Evolutionary conservation across 2,888 invertebrate species (phyloP), one percentile per base, ranked within the genome.

Genomic region (Choristoneura rosaceana): DNA sequence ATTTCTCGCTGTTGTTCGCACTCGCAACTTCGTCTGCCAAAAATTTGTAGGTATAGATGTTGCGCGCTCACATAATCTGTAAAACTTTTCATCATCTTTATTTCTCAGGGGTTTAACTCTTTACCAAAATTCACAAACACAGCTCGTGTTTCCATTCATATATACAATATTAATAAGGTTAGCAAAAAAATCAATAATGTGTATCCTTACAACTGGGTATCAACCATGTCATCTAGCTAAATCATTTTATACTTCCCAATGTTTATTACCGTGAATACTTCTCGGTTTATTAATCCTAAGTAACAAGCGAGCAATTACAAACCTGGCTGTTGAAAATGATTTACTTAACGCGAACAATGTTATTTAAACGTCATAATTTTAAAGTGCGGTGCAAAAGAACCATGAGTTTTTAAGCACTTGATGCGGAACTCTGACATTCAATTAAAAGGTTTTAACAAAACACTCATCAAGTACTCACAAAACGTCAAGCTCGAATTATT

Each of bases 241-340:
- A 17, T 52, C 68, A 70, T 74, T 73, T 66, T 58, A 81, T 85
- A 82, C 82, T 85, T 84, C 82, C 79, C 79, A 74, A 82, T 85
- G 84, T 87, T 87, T 76, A 88, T 86, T 81, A 78, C 81, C 86
- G 85, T 88, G 83, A 87, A 88, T 86, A 88, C 84, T 82, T 86
- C 87, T 84, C 83, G 86, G 87, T 86, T 86, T 82, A 87, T 89
- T 90, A 87, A 89, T 90, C 85, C 85, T 84, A 87, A 89, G 89
- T 87, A 87, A 89, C 87, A 82, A 84, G 85, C 86, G 84, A 84
- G 84, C 90, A 90, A 91, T 90, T 89, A 89, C 84, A 82, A 84
- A 83, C 84, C 85, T 84, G 81, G 80, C 84, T 80, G 81, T 81
- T 78, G 77, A 80, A 84, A 87, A 82, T 85, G 83, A 86, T 87